phyloP scores from a whole-genome alignment of 2,888 invertebrate species.

The Chaitophorus viminalis region DNA sequence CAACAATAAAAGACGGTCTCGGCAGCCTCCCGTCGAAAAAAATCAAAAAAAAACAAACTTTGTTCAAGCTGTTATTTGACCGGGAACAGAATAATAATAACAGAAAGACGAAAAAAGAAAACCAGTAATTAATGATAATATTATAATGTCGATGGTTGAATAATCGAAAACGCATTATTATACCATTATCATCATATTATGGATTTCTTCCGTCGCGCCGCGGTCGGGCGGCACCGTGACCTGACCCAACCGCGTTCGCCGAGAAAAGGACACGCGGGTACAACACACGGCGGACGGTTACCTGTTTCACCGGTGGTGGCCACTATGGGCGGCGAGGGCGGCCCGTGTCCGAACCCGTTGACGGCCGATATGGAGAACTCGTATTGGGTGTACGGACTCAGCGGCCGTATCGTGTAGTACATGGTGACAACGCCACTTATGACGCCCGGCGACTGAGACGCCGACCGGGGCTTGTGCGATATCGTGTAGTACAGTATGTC shows the following conservation, averaged over 20 bases:
- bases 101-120: background rate
- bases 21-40: background rate
- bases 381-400: constrained; percentile 95
- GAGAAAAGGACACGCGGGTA: background rate
- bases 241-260: too few species aligned
- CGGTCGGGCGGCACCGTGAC: background rate
- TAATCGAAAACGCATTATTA: background rate
- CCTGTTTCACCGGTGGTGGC: constrained; percentile 97
- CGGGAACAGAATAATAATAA: constrained; percentile 2
- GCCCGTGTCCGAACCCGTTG: constrained; percentile 92
- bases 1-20: constrained; percentile 51
- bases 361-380: constrained; percentile 96
- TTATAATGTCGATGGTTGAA: background rate
- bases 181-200: background rate
- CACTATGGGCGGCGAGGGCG: constrained; percentile 86
- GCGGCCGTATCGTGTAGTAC: constrained; percentile 88
- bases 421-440: constrained; percentile 92
- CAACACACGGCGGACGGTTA: constrained; percentile 71
- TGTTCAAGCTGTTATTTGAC: constrained; percentile 47
- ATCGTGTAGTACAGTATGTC: constrained; percentile 96
- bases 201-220: background rate
- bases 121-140: constrained; percentile 28
- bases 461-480: constrained; percentile 95
- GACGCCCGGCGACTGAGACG: constrained; percentile 90
- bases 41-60: constrained; percentile 25